These are phyloP conservation scores for Loriculus beryllinus DNA, from an alignment of 2,797 vertebrate genomes.

Conservation along the genomic window DNA sequence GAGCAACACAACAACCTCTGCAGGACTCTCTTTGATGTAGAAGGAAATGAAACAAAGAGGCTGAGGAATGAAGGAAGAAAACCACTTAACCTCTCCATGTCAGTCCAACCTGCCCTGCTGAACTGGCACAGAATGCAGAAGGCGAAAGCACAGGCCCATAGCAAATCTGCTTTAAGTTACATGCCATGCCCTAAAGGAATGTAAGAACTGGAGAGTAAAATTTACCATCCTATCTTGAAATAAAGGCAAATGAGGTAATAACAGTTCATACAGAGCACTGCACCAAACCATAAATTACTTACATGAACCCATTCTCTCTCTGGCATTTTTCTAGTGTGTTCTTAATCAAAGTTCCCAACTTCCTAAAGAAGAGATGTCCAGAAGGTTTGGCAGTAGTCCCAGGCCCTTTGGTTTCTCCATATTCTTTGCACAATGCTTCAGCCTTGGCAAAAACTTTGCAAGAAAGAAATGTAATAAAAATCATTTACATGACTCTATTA, in stretches of 20 bases:
- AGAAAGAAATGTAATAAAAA: conserved; percentile 3
- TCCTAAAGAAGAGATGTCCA: conserved; percentile 94
- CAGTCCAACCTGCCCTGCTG: background rate
- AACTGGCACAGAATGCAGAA: background rate
- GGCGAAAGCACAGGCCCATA: background rate
- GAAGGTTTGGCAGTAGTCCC: conserved; percentile 94
- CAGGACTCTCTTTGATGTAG: background rate
- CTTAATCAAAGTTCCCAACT: conserved; percentile 88
- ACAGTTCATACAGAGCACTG: background rate
- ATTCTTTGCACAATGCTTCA: conserved; percentile 93
- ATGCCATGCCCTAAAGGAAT: background rate
- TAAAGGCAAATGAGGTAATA: background rate
- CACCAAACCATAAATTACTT: conserved; percentile 67
- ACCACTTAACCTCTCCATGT: background rate
- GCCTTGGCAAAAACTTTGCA: conserved; percentile 86
- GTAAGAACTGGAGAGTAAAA: background rate
- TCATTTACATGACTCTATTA: background rate
- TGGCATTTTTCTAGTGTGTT: conserved; percentile 95
- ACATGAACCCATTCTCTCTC: conserved; percentile 98
- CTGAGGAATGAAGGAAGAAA: background rate
- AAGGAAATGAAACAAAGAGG: background rate
- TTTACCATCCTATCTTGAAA: background rate
- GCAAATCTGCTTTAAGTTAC: background rate
- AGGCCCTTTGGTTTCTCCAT: conserved; percentile 94
- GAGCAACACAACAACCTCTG: background rate